These are phyloP conservation scores for Rhea pennata DNA, from an alignment of 2,113 vertebrate genomes.

Conservation along the genomic window DNA sequence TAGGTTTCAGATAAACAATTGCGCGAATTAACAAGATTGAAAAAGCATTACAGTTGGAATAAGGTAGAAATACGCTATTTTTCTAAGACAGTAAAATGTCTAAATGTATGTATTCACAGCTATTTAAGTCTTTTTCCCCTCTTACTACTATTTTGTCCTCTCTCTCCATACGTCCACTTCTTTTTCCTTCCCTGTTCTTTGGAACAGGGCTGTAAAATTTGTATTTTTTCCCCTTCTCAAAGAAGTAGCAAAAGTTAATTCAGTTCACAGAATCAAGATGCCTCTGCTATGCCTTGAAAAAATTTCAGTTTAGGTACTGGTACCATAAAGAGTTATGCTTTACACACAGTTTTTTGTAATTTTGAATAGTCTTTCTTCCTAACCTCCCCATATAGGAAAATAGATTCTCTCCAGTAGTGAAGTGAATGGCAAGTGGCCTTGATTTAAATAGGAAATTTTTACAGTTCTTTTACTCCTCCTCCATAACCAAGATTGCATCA, in stretches of 20 bases:
- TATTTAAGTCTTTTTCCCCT: neutral
- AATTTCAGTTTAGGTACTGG: neutral
- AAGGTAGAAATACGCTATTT: neutral
- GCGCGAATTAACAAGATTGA: neutral
- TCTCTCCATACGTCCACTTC: neutral
- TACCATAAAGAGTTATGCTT: neutral
- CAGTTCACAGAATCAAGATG: neutral
- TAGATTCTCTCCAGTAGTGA: neutral
- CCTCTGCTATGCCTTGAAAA: neutral
- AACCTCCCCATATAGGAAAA: neutral
- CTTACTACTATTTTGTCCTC: neutral
- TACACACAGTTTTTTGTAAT: accelerated
- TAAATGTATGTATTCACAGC: neutral
- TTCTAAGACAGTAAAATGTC: neutral
- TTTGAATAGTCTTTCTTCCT: neutral
- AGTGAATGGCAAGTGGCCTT: neutral
- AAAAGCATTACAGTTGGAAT: neutral
- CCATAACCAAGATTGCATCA: neutral
- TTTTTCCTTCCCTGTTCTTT: neutral
- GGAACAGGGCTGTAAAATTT: neutral
- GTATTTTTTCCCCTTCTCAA: neutral
- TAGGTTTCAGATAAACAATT: neutral
- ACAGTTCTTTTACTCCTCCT: neutral
- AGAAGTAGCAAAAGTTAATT: neutral
- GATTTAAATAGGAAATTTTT: neutral